Conservation (phyloP, 2,113 vertebrate species). For the Ceyx margarethae region DNA sequence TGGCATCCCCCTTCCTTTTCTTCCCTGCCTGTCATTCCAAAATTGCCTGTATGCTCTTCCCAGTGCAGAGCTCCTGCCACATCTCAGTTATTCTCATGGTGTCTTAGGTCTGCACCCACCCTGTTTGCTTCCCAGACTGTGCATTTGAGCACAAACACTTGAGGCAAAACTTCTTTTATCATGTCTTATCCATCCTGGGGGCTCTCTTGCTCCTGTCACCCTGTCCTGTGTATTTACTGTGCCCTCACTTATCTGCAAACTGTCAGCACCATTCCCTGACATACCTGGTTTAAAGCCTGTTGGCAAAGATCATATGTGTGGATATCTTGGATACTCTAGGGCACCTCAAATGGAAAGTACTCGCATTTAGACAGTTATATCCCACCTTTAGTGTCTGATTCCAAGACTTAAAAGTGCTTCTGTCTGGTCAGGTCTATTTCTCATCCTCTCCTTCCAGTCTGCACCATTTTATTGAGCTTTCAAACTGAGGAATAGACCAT, state of each 20-base stretch:
- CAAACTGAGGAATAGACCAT: neutral
- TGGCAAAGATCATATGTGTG: conserved; percentile 68
- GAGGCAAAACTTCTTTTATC: conserved; percentile 38
- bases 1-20: neutral
- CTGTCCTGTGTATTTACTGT: conserved; percentile 48
- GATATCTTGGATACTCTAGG: conserved; percentile 55
- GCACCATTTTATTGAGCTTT: neutral
- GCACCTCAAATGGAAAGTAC: conserved; percentile 43
- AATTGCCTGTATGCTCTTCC: neutral
- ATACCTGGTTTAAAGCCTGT: conserved; percentile 57
- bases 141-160: conserved; percentile 21
- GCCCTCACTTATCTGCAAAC: conserved; percentile 48
- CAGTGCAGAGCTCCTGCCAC: neutral
- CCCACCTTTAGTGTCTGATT: neutral
- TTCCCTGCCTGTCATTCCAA: neutral
- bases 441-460: neutral
- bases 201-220: conserved; percentile 24
- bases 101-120: neutral
- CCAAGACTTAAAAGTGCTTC: neutral
- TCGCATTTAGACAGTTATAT: conserved; percentile 36
- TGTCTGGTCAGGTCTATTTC: conserved; percentile 38
- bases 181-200: conserved; percentile 30
- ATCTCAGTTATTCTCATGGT: neutral
- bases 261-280: conserved; percentile 51
- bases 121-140: neutral